Evolutionary conservation across 2,888 invertebrate species (phyloP).

Genomic region (Drosophila histrio): DNA sequence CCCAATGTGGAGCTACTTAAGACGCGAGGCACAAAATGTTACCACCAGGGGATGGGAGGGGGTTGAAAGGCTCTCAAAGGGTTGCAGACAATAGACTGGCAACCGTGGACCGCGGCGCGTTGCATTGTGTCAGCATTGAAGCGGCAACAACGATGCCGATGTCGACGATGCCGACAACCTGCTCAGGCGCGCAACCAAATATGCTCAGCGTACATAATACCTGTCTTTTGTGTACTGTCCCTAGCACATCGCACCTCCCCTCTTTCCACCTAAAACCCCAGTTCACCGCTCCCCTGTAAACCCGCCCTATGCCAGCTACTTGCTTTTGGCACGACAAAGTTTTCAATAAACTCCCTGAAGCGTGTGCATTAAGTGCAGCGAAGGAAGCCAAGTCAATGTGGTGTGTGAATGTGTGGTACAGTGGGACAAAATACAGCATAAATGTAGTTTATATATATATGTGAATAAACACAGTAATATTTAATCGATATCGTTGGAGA

Average conservation of each 20-base stretch:
- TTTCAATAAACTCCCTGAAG: constrained; percentile 82
- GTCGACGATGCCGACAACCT: constrained; percentile 49
- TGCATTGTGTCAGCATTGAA: constrained; percentile 60
- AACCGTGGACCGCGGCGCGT: constrained; percentile 24
- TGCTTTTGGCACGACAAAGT: constrained; percentile 77
- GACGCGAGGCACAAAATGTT: constrained; percentile 35
- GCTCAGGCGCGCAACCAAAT: constrained; percentile 66
- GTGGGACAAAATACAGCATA: constrained; percentile 28
- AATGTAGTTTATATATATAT: not conserved
- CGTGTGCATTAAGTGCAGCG: constrained; percentile 81
- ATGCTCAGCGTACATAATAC: constrained; percentile 70
- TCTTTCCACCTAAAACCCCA: not conserved
- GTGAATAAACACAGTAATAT: not conserved
- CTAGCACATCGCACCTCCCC: not conserved
- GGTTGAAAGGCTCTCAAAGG: constrained; percentile 8
- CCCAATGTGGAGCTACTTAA: constrained; percentile 69
- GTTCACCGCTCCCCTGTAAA: not conserved
- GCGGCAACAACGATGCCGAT: constrained; percentile 52
- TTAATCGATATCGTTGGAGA: not conserved
- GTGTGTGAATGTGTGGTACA: constrained; percentile 34
- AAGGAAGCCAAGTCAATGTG: constrained; percentile 64
- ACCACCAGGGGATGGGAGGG: not conserved
- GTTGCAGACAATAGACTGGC: constrained; percentile 48
- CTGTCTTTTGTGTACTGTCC: constrained; percentile 64
- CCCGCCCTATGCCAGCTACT: constrained; percentile 43